Percentiles rank a stretch among this genome's conserved stretches.
Conservation (phyloP, 1,140 invertebrate genomes). For the Papilio aristodemus region DNA sequence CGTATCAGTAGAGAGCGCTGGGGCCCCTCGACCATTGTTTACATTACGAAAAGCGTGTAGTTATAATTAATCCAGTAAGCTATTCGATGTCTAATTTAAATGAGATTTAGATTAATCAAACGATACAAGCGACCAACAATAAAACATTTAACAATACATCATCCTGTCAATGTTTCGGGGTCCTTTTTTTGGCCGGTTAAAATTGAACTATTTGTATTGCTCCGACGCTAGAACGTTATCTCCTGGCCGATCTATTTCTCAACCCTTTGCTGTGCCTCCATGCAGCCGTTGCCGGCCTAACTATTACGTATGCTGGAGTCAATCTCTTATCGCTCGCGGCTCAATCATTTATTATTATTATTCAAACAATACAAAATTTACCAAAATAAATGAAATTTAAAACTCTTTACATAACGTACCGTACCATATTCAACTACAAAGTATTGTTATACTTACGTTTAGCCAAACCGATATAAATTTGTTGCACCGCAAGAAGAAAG, state of each 20-base stretch:
- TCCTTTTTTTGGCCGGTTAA: constrained; percentile 51
- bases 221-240: constrained; percentile 63
- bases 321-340: constrained; percentile 37
- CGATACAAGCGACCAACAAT: constrained; percentile 61
- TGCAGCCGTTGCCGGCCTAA: constrained; percentile 56
- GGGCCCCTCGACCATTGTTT: constrained; percentile 41
- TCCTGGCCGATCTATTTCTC: constrained; percentile 56
- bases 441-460: too few relatives aligned
- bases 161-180: constrained; percentile 59
- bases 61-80: constrained; percentile 59
- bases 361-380: constrained; percentile 4
- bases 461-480: too few relatives aligned
- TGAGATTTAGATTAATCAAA: constrained; percentile 69
- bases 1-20: constrained; percentile 8
- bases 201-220: constrained; percentile 73
- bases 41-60: constrained; percentile 57
- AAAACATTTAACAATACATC: constrained; percentile 69
- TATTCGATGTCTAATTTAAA: constrained; percentile 70
- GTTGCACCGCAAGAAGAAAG: too few relatives aligned
- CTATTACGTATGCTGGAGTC: constrained; percentile 53
- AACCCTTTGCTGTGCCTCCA: constrained; percentile 57
- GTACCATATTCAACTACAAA: too few relatives aligned
- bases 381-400: neutral
- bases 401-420: too few relatives aligned
- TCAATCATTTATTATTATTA: constrained; percentile 27